phyloP scores from a whole-genome alignment of 2,113 vertebrate genomes.

The Cnemophilus loriae region DNA sequence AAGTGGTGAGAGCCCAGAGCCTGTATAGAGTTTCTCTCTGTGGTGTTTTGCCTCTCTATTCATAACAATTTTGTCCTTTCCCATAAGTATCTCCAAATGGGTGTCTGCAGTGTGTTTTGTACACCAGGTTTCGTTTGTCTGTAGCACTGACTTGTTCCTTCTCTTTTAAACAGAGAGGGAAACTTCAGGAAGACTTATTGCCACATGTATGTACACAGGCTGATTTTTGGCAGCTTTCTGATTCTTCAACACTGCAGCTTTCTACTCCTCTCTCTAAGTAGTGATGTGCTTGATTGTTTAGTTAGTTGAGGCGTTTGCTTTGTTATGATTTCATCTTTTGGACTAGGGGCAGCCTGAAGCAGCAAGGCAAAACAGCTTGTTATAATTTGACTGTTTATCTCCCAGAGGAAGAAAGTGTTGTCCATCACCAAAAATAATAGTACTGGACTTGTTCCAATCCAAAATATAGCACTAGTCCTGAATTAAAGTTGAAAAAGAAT shows the following conservation, averaged over 20 bases:
- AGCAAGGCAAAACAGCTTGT: conserved; percentile 8
- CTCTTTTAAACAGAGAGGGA: background rate
- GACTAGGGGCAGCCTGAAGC: background rate
- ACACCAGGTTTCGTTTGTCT: background rate
- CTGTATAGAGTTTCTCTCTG: background rate
- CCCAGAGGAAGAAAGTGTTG: background rate
- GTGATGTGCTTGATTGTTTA: background rate
- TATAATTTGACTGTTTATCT: background rate
- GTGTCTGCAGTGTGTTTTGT: accelerated
- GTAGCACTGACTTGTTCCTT: background rate
- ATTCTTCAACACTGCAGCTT: background rate
- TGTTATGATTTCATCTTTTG: conserved; percentile 2
- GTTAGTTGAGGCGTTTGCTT: background rate
- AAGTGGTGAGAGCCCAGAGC: background rate
- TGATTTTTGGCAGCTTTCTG: background rate
- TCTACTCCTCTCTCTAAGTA: background rate
- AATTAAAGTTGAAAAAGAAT: background rate
- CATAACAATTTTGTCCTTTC: background rate
- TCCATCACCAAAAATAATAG: background rate
- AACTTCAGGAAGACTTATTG: background rate
- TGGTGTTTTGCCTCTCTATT: background rate
- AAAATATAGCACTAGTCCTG: background rate
- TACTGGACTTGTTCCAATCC: background rate
- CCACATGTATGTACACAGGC: background rate
- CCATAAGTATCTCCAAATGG: background rate